A percentile compares a stretch with the other conserved stretches of the same genome.
phyloP scores from a whole-genome alignment of 2,113 vertebrate genomes.

The Narcine bancroftii region DNA sequence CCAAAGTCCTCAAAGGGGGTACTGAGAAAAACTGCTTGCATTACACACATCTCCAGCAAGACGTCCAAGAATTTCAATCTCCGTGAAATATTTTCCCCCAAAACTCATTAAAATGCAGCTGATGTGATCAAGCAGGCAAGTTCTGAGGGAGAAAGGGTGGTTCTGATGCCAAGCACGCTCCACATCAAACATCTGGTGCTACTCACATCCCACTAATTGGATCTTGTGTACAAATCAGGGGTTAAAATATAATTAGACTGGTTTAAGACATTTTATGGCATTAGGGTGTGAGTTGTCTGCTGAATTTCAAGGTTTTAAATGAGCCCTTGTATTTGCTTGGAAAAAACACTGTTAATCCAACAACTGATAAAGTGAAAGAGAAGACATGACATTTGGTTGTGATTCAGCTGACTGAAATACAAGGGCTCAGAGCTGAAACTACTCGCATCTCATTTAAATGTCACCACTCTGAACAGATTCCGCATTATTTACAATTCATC shows the following conservation, averaged over 20 bases:
- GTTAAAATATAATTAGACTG: not conserved
- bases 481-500: not conserved
- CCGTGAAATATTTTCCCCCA: too few species aligned
- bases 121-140: not conserved
- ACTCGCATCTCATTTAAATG: not conserved
- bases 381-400: not conserved
- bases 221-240: not conserved
- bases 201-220: not conserved
- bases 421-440: not conserved
- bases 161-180: not conserved
- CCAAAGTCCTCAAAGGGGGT: too few species aligned
- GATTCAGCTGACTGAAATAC: not conserved
- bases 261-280: not conserved
- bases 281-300: not conserved
- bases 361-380: not conserved
- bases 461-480: not conserved
- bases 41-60: not conserved
- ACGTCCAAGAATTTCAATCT: not conserved
- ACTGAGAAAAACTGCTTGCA: not conserved
- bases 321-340: not conserved
- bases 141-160: not conserved
- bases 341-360: not conserved
- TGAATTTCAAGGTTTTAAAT: slow-evolving; percentile 5
- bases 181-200: not conserved
- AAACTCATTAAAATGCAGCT: not conserved